A percentile compares a stretch with the other conserved stretches of the same genome.
These are phyloP conservation scores for Anguilla pacifica DNA, from an alignment of 2,797 vertebrate genomes.

Conservation along the genomic window DNA sequence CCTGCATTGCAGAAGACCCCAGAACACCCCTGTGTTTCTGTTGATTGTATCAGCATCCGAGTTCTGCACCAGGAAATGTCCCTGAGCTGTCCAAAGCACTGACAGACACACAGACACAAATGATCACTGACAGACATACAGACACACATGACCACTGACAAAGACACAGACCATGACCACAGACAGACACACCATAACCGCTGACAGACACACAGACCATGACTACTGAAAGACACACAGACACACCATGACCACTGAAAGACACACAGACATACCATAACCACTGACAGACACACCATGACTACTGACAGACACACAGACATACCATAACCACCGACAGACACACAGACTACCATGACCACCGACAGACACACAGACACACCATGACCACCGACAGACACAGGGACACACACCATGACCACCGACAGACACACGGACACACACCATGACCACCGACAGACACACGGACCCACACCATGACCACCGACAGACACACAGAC, in stretches of 20 bases:
- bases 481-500: too few relatives aligned
- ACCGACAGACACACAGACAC: not conserved
- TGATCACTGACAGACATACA: constrained; percentile 14
- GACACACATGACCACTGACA: not conserved
- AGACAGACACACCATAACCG: not conserved
- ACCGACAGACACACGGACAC: too few relatives aligned
- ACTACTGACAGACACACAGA: not conserved
- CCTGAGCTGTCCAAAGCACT: constrained; percentile 83
- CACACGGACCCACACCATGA: too few relatives aligned
- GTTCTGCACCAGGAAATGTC: constrained; percentile 77
- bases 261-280: not conserved
- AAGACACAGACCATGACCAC: too few relatives aligned
- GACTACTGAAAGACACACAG: not conserved
- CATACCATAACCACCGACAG: not conserved
- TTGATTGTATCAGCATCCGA: constrained; percentile 78
- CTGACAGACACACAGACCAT: not conserved
- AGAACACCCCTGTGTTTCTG: constrained; percentile 80
- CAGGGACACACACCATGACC: too few relatives aligned
- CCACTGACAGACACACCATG: not conserved
- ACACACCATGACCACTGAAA: not conserved
- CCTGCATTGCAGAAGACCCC: constrained; percentile 83
- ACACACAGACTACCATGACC: not conserved
- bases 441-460: too few relatives aligned
- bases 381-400: too few relatives aligned
- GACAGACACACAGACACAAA: not conserved